A percentile compares a stretch with the other conserved stretches of the same genome.
These are phyloP conservation scores for Grantiella picta DNA, from an alignment of 2,113 vertebrate species.

Conservation along the genomic window DNA sequence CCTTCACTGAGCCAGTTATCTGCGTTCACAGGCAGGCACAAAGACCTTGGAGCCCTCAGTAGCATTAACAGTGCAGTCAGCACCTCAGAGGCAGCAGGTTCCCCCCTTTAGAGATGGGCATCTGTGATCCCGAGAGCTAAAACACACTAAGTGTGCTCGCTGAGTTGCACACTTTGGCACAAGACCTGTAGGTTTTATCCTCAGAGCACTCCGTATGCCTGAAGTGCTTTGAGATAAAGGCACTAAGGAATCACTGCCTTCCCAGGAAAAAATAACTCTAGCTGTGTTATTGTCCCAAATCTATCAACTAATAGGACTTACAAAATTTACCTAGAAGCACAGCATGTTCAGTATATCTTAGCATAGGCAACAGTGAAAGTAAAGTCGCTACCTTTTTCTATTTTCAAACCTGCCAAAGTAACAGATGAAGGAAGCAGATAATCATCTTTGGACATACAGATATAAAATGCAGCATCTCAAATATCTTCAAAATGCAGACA, in stretches of 20 bases:
- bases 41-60: background rate
- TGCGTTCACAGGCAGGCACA: background rate
- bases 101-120: background rate
- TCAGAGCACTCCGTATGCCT: background rate
- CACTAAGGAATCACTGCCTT: background rate
- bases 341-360: background rate
- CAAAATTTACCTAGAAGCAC: background rate
- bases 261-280: background rate
- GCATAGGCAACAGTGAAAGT: background rate
- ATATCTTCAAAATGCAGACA: background rate
- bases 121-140: background rate
- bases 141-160: rapidly evolving
- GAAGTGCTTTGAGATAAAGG: background rate
- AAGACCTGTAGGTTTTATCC: background rate
- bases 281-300: background rate
- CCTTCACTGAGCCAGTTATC: background rate
- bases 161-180: background rate
- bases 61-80: background rate
- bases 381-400: background rate
- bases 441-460: background rate
- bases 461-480: background rate
- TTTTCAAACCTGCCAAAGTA: background rate
- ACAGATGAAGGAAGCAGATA: background rate
- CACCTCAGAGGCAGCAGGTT: background rate
- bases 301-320: background rate